Conservation (phyloP, 2,888 invertebrate species). For the Taphrorychus bicolor region DNA sequence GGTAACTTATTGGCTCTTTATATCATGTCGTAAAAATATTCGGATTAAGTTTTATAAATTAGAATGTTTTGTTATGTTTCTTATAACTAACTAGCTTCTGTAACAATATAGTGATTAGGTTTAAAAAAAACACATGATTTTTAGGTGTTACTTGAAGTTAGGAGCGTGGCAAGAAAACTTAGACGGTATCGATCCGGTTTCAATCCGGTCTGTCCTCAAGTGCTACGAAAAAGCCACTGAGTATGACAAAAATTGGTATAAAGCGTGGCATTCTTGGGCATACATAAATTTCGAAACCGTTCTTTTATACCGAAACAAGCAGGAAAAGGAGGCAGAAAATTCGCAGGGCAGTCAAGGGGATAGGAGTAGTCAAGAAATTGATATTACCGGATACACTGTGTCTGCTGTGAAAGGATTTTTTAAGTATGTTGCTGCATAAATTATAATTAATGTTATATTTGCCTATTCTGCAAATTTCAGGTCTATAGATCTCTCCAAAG, state of each 20-base stretch:
- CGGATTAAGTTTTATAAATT: background rate
- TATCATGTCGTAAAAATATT: too few relatives aligned
- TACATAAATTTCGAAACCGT: constrained; percentile 98
- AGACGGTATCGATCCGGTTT: constrained; percentile 79
- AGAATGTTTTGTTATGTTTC: background rate
- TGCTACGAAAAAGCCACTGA: constrained; percentile 86
- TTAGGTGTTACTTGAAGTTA: constrained; percentile 84
- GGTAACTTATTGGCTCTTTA: constrained; percentile 42
- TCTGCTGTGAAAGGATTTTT: constrained; percentile 96
- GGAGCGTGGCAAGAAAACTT: constrained; percentile 95
- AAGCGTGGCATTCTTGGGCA: constrained; percentile 99
- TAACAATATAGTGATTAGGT: background rate
- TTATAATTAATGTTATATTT: background rate
- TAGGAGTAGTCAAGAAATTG: constrained; percentile 42
- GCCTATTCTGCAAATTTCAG: constrained; percentile 50
- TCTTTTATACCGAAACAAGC: constrained; percentile 64
- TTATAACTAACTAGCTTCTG: background rate
- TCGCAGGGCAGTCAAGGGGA: constrained; percentile 26
- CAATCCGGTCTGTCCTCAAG: constrained; percentile 76
- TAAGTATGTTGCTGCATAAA: constrained; percentile 47
- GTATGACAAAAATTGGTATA: constrained; percentile 89
- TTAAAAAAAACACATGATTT: background rate
- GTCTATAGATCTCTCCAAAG: constrained; percentile 90
- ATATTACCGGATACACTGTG: constrained; percentile 80
- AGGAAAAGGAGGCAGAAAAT: constrained; percentile 44